Conservation (phyloP, 2,888 invertebrate genomes). For the Aleiodes testaceus region DNA sequence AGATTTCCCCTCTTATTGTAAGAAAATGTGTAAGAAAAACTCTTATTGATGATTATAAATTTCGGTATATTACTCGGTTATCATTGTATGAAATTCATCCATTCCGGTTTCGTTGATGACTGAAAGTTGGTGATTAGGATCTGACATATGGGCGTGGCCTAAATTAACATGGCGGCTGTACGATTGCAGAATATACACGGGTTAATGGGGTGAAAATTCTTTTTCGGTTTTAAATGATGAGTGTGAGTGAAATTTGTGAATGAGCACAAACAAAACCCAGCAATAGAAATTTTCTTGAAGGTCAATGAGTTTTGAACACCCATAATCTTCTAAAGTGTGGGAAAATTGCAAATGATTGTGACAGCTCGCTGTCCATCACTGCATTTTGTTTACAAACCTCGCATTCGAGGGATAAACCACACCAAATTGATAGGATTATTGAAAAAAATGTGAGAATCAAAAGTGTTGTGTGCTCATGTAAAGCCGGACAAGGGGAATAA, state of each 20-base stretch:
- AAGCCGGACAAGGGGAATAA: conserved; percentile 45
- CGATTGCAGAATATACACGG: too few relatives aligned
- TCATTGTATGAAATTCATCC: too few relatives aligned
- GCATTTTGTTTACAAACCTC: background rate
- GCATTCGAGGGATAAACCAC: background rate
- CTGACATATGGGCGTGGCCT: too few relatives aligned
- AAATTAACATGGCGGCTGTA: too few relatives aligned
- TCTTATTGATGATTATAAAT: too few relatives aligned
- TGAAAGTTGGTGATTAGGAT: too few relatives aligned
- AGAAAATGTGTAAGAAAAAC: too few relatives aligned
- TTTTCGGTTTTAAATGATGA: background rate
- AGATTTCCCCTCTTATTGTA: too few relatives aligned
- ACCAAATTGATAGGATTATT: background rate
- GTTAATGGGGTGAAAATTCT: too few relatives aligned
- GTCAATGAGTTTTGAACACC: background rate
- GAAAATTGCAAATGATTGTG: background rate
- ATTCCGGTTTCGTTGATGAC: too few relatives aligned
- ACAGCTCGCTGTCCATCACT: background rate
- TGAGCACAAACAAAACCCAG: background rate
- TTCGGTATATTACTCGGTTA: too few relatives aligned
- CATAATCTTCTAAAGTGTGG: background rate
- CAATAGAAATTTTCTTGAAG: background rate
- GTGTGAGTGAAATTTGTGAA: background rate
- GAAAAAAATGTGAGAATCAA: background rate
- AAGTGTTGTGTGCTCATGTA: conserved; percentile 37